These are phyloP conservation scores for Tortrix viridana DNA, from an alignment of 2,888 invertebrate genomes.

Conservation along the genomic window DNA sequence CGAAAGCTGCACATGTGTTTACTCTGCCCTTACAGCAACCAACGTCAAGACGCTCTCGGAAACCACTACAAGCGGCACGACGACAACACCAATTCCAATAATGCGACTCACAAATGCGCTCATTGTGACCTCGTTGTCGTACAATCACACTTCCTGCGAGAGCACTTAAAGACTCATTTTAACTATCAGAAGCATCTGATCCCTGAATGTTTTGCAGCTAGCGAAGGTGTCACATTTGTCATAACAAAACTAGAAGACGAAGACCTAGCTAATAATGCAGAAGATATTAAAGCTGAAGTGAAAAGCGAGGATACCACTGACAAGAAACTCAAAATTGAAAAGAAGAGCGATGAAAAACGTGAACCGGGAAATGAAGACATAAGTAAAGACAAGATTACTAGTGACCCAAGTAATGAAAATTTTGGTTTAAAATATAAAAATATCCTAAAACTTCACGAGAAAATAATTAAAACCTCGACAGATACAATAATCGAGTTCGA, in stretches of 20 bases:
- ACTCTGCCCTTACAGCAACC: conserved; percentile 91
- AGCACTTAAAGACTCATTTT: conserved; percentile 92
- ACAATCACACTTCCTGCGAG: conserved; percentile 89
- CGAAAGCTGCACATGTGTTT: conserved; percentile 88
- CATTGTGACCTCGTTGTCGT: conserved; percentile 93
- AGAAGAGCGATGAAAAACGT: background rate
- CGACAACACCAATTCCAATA: conserved; percentile 82
- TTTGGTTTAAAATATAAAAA: background rate
- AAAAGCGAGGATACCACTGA: conserved; percentile 18
- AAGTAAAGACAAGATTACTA: background rate
- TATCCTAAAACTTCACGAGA: background rate
- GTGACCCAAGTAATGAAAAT: no score
- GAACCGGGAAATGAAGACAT: conserved; percentile 9
- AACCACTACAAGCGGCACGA: conserved; percentile 90
- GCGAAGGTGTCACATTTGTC: conserved; percentile 84
- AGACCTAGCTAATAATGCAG: conserved; percentile 43
- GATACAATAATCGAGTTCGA: conserved; percentile 72
- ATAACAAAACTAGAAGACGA: conserved; percentile 79
- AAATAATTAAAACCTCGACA: conserved; percentile 44
- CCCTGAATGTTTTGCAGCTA: conserved; percentile 86
- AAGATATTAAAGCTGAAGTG: conserved; percentile 7
- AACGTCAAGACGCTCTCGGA: conserved; percentile 88
- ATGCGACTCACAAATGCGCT: conserved; percentile 88
- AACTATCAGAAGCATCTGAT: conserved; percentile 80
- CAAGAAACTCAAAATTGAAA: conserved; percentile 12